A percentile compares a stretch with the other conserved stretches of the same genome.
Conservation (phyloP, 2,113 vertebrate genomes). For the Clarias macrocephalus region DNA sequence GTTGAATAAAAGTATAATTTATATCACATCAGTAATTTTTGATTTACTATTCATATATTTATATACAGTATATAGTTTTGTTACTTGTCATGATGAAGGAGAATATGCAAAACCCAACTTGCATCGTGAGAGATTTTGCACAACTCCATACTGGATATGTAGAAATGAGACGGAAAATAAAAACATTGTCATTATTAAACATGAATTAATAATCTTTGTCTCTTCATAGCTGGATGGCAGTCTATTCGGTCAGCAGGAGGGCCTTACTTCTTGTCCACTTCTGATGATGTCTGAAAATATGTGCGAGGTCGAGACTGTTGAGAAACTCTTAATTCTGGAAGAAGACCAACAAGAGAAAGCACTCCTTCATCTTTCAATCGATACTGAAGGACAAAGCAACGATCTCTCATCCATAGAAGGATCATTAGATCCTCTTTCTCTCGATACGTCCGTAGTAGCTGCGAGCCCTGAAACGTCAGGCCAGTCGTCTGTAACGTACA, state of each 20-base stretch:
- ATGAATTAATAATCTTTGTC: neutral
- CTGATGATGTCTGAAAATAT: conserved; percentile 81
- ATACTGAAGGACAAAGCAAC: conserved; percentile 4
- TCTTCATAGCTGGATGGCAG: conserved; percentile 80
- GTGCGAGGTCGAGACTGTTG: conserved; percentile 80
- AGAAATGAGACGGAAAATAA: neutral
- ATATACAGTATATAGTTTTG: neutral
- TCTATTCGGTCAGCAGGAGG: conserved; percentile 78
- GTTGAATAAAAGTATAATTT: neutral
- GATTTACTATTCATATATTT: neutral
- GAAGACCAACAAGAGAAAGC: conserved; percentile 48
- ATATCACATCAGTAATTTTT: neutral
- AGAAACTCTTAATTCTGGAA: conserved; percentile 61
- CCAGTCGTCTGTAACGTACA: conserved; percentile 77
- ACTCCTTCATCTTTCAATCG: conserved; percentile 14
- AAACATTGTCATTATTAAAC: neutral
- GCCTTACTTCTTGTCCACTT: conserved; percentile 76
- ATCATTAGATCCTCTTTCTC: conserved; percentile 39
- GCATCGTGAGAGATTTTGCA: neutral
- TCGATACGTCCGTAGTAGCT: conserved; percentile 23
- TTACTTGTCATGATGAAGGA: neutral
- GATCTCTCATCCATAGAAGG: conserved; percentile 3
- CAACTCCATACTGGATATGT: neutral
- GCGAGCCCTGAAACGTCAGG: conserved; percentile 55
- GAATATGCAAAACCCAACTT: neutral